phyloP scores from a whole-genome alignment of 2,797 vertebrate species.

The Ceryle rudis region DNA sequence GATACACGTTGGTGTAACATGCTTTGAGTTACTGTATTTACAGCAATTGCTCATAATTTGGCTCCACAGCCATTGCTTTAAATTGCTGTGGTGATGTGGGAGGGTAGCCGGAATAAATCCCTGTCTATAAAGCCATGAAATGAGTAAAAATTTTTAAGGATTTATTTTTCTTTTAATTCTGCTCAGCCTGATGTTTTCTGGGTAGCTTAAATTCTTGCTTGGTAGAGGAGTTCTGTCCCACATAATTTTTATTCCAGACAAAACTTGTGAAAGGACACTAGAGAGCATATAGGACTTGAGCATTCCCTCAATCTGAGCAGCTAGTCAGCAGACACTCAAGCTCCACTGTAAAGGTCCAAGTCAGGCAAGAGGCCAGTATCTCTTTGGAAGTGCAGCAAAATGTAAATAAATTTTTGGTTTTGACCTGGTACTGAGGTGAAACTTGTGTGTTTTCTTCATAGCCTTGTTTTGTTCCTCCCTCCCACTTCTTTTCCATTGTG shows the following conservation, averaged over 20 bases:
- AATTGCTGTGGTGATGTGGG: not conserved
- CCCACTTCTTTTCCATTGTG: not conserved
- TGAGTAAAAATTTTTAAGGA: not conserved
- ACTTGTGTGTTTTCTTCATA: not conserved
- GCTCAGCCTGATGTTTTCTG: not conserved
- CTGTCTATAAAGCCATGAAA: not conserved
- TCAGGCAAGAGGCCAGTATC: not conserved
- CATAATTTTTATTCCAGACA: not conserved
- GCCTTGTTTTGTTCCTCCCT: not conserved
- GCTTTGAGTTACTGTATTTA: no score
- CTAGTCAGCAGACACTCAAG: not conserved
- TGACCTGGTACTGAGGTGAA: not conserved
- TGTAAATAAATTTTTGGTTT: not conserved
- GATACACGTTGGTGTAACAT: no score
- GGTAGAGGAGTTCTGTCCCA: not conserved
- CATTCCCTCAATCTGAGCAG: not conserved
- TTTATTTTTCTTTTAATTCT: not conserved
- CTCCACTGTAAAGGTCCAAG: not conserved
- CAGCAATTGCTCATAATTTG: not conserved
- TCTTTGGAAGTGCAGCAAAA: not conserved
- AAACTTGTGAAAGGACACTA: fast-evolving
- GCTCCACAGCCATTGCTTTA: not conserved
- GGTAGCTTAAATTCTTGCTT: not conserved
- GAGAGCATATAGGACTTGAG: not conserved
- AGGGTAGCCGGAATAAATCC: not conserved